Evolutionary conservation across 2,888 invertebrate genomes (phyloP), one percentile per base, ranked within the genome.

Genomic region (Mesorhabditis spiculigera): DNA sequence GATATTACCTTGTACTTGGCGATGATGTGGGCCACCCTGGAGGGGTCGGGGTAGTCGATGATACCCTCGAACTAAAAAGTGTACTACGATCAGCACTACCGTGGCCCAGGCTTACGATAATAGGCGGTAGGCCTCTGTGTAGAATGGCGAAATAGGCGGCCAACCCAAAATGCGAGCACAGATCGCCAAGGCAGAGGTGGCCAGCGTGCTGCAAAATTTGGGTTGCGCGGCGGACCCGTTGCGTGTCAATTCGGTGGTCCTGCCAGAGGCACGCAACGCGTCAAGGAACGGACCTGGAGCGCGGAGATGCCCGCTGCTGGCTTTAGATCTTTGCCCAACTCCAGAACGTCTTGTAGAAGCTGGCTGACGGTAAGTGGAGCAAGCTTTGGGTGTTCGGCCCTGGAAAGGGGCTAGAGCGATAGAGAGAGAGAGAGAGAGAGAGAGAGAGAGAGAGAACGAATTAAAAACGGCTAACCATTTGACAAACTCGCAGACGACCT

Each of bases 21-120:
- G 28, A 77, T 73, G 10, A 80, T 72, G 66, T 78, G 78, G 0
- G 76, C 61, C 6, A 77, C 63, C 28, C 79, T 66, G 6, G 79
- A 74, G 4, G 75, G 73, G 66, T 80, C 79, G 10, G 79, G 79
- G 45, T 78, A 78, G 66, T 75, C 69, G 6, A 73, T 50, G 0
- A 70, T 71, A 4, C 79, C 79, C 73, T 80, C 79, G 73, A 69
- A 80, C 79, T 80, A 74, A 16, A 79, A 73, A 64, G 13, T 66
- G 10, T 43, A 43, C 13, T 13, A 6, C n/a, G 58, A 67, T 43
- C 16, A 13, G 10, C 61, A 68, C 13, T n/a, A 16, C 42, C 43
- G 5, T 43, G 5, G 63, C 28, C 45, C 10, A 1, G 42, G 45
- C 45, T 16, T 44, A 68, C 42, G 45, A 41, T 68, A n/a, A 50